These are phyloP conservation scores for Meles meles DNA, from an alignment of 2,113 vertebrate genomes.

Conservation along the genomic window DNA sequence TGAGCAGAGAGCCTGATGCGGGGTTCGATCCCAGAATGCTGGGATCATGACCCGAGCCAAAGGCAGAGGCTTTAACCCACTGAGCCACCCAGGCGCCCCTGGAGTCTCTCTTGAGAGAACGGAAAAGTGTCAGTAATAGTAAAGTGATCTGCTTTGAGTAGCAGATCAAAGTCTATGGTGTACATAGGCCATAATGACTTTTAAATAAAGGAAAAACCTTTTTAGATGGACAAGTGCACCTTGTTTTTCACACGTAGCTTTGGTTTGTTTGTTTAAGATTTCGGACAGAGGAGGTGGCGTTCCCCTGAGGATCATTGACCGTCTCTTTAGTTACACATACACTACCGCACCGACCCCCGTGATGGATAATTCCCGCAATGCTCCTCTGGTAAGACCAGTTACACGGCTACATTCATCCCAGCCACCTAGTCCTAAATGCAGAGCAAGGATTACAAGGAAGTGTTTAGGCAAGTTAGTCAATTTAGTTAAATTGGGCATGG, in stretches of 20 bases:
- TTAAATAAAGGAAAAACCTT: neutral
- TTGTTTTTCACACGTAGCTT: neutral
- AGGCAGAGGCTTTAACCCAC: too few species aligned
- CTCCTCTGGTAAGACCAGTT: conserved; percentile 90
- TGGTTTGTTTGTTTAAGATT: conserved; percentile 84
- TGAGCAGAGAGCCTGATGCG: too few species aligned
- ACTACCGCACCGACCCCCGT: conserved; percentile 94
- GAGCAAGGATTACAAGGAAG: neutral
- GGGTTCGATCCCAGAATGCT: too few species aligned
- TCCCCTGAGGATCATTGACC: conserved; percentile 93
- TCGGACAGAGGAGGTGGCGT: conserved; percentile 96
- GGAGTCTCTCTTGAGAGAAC: neutral
- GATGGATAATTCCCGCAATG: conserved; percentile 87
- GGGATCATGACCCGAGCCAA: too few species aligned
- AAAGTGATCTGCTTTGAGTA: neutral
- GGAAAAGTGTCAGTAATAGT: neutral
- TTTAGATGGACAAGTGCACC: neutral
- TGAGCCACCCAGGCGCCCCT: too few species aligned
- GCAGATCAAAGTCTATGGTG: neutral
- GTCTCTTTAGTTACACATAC: conserved; percentile 97
- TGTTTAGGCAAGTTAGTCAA: neutral
- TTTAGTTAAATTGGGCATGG: neutral
- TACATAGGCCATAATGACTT: neutral
- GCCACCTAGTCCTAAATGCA: neutral
- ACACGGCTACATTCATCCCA: neutral